Conservation (phyloP, 2,113 vertebrate genomes). For the Falcunculus frontatus region DNA sequence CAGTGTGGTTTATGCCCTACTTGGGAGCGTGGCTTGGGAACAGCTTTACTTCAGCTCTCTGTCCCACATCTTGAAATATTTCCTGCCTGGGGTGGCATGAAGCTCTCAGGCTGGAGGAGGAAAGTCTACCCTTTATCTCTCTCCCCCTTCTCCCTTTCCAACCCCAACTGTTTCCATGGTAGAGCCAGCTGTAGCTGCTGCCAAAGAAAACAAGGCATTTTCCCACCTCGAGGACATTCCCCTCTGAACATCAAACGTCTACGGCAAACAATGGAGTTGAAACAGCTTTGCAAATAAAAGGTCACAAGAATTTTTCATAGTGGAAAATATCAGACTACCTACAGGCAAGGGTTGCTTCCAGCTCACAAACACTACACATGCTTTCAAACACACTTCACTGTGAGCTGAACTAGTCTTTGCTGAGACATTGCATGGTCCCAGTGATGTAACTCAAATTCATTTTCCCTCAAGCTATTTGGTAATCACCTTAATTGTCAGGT, state of each 20-base stretch:
- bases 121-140: background rate
- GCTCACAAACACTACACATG: background rate
- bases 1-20: background rate
- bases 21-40: background rate
- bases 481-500: constrained; percentile 23
- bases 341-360: background rate
- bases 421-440: background rate
- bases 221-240: constrained; percentile 63
- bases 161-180: background rate
- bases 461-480: background rate
- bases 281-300: constrained; percentile 54
- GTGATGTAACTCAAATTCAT: background rate
- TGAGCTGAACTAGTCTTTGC: background rate
- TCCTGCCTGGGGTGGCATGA: background rate
- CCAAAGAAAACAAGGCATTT: constrained; percentile 62
- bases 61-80: background rate
- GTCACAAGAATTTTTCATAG: constrained; percentile 47
- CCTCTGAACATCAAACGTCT: constrained; percentile 55
- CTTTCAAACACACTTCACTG: background rate
- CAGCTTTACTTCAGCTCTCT: background rate
- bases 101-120: background rate
- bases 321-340: constrained; percentile 39
- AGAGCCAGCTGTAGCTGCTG: background rate
- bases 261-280: constrained; percentile 52
- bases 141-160: background rate